Conservation (phyloP, 2,797 vertebrate genomes). For the Melanotaenia parkinsoni region DNA sequence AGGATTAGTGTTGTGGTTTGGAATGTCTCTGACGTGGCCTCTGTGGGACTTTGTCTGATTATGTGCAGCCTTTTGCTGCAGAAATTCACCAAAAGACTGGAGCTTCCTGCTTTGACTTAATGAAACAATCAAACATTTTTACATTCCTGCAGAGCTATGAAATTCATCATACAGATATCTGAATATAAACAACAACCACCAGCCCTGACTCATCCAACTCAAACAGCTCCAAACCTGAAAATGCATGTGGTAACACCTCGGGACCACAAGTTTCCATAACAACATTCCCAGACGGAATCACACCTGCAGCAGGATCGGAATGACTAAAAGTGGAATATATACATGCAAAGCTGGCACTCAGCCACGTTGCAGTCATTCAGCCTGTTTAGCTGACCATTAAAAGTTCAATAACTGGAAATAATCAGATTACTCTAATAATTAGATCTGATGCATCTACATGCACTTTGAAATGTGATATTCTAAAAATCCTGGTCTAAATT, state of each 20-base stretch:
- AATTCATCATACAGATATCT: no score
- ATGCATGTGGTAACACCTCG: neutral
- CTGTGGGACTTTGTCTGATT: neutral
- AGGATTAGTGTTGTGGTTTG: conserved; percentile 17
- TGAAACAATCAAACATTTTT: neutral
- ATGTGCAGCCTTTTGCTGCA: neutral
- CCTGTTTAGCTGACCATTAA: no score
- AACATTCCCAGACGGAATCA: neutral
- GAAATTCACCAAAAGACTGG: neutral
- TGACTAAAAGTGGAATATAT: no score
- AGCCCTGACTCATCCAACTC: no score
- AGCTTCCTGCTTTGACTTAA: neutral
- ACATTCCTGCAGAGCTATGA: neutral
- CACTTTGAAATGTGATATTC: no score
- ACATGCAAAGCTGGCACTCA: no score
- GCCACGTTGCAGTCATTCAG: no score
- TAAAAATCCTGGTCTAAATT: no score
- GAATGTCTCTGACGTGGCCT: conserved; percentile 2
- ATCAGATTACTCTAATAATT: no score
- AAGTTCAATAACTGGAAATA: no score
- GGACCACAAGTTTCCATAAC: neutral
- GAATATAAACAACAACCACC: no score
- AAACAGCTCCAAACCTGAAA: neutral
- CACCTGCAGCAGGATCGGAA: neutral
- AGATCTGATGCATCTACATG: no score